A percentile compares a stretch with the other conserved stretches of the same genome.
Evolutionary conservation across 92 coral and sea anemone genomes (phyloP).

Genomic region (Zoanthus sansibaricus): DNA sequence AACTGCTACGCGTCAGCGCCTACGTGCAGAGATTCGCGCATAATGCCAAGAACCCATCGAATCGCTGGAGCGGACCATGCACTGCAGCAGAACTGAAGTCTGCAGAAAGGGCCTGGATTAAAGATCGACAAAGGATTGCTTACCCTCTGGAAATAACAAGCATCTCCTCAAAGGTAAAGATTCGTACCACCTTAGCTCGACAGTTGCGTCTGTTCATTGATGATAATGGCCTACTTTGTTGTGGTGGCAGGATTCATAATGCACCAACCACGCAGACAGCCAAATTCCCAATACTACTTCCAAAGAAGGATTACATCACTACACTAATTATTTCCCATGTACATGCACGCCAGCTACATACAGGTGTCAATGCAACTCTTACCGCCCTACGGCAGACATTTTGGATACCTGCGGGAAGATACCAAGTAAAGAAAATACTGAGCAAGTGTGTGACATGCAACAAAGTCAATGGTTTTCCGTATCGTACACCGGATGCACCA

Average conservation of each 20-base stretch:
- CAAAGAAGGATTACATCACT: no score
- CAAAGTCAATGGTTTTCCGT: constrained; percentile 40
- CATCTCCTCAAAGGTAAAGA: background rate
- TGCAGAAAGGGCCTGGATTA: no score
- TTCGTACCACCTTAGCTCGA: constrained; percentile 16
- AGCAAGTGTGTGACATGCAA: background rate
- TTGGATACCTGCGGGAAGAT: no score
- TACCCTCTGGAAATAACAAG: background rate
- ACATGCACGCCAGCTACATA: constrained; percentile 58
- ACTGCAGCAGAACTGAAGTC: no score
- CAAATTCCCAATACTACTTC: no score
- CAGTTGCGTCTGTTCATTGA: background rate
- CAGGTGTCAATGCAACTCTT: background rate
- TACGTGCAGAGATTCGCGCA: no score
- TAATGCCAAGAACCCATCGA: background rate
- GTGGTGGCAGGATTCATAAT: no score
- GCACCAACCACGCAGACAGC: no score
- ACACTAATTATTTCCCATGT: background rate
- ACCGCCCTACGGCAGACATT: no score
- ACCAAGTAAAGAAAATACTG: no score
- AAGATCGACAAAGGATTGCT: constrained; percentile 17
- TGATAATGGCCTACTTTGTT: no score
- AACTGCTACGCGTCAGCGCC: no score
- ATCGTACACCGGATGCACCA: constrained; percentile 47
- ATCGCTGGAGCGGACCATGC: constrained; percentile 32